Conservation (phyloP, 2,113 vertebrate genomes). For the Garra rufa region DNA sequence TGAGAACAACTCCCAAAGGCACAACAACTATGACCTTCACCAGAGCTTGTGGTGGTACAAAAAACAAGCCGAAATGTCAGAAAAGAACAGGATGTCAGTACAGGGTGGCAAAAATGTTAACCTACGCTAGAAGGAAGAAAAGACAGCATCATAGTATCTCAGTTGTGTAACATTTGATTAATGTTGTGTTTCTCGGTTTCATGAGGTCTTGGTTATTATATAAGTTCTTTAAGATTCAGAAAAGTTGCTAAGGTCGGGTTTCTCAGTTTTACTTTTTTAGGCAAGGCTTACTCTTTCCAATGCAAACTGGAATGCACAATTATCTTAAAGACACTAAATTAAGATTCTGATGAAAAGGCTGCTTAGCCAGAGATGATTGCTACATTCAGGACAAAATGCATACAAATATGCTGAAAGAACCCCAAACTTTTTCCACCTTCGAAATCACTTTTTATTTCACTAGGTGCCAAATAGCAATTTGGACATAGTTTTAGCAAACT, state of each 20-base stretch:
- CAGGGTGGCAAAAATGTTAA: constrained; percentile 17
- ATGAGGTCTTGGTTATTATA: background rate
- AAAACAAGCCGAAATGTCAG: background rate
- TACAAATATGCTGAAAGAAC: too few species aligned
- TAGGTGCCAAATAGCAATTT: too few species aligned
- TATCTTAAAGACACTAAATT: background rate
- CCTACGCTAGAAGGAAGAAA: background rate
- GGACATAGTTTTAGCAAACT: too few species aligned
- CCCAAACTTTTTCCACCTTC: background rate
- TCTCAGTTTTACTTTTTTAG: background rate
- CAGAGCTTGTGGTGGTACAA: background rate
- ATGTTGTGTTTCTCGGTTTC: background rate
- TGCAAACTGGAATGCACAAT: background rate
- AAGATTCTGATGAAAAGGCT: background rate
- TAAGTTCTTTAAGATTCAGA: background rate
- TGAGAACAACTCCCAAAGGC: background rate
- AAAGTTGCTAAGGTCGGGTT: background rate
- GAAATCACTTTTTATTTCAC: too few species aligned
- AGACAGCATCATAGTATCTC: background rate
- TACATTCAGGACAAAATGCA: too few species aligned
- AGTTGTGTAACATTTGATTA: background rate
- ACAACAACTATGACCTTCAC: constrained; percentile 19
- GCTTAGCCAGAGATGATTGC: too few species aligned
- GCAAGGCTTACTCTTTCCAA: background rate
- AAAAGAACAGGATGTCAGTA: background rate